Evolutionary conservation across 2,113 vertebrate genomes (phyloP), one percentile per base, ranked within the genome.

Genomic region (Onychorhynchus coronatus): DNA sequence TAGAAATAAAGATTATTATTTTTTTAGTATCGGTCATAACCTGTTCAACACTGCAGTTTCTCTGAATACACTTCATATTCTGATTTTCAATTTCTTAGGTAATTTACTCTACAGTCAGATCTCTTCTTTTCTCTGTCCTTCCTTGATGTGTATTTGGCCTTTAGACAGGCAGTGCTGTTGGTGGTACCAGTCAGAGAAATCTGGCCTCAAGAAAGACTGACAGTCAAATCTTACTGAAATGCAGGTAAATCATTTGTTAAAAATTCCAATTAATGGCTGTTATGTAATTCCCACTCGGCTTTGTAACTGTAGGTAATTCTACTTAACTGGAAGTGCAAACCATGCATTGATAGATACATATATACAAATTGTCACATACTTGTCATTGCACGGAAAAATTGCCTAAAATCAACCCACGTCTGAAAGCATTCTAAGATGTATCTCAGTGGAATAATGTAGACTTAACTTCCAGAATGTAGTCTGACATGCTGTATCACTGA

Each of bases 301-400:
- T 71, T 83, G 52, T 88, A 52, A 14, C 39, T 39, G 37, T 58
- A 47, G 16, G 7, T 50, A 82, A 42, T 65, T 92, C 33, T 53
- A 22, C 13, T 70, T 62, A 66, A 85, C 42, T 67, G 70, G 65
- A 75, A 78, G 37, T 1, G 2, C 39, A 58, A 46, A 52, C 14
- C 1, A 1, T 58, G 23, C 1, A 0, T 68, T 77, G 56, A 24
- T 47, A 70, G 68, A 33, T 73, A 39, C 2, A 7, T 41, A 11
- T 27, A 5, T 75, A 28, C 37, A 81, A 85, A 53, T 85, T 46
- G 39, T 53, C 66, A 71, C 31, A 18, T 37, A 53, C 28, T 67
- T 74, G 33, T 71, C 37, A 49, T 39, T 86, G 19, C 35, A n/a
- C 22, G 28, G 50, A 44, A 84, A 75, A 83, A 56, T 23, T 70